Conservation (phyloP, 1,140 invertebrate species). For the Bemisia tabaci region DNA sequence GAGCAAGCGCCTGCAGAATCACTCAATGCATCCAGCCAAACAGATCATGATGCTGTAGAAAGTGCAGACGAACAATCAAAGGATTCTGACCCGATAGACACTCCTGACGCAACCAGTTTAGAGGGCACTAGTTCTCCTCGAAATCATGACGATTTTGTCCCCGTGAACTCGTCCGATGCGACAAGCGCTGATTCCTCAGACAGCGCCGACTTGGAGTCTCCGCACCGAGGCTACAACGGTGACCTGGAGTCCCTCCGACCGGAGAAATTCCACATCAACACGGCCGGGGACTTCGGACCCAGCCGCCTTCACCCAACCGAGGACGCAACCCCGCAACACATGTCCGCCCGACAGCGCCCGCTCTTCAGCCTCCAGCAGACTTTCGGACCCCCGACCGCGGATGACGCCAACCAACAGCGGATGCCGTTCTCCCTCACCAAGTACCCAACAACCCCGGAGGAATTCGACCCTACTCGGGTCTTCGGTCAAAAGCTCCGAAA, state of each 20-base stretch:
- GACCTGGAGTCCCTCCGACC: background rate
- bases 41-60: background rate
- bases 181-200: background rate
- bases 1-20: too few relatives aligned
- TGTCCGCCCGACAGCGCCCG: background rate
- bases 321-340: background rate
- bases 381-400: background rate
- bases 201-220: too few relatives aligned
- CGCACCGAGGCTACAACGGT: background rate
- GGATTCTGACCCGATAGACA: background rate
- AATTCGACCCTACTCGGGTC: background rate
- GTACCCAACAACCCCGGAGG: background rate
- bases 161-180: background rate
- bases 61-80: background rate
- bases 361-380: background rate
- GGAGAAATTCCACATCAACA: background rate
- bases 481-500: background rate
- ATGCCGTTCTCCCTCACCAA: background rate
- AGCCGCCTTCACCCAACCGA: background rate
- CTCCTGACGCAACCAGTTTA: too few relatives aligned
- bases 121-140: too few relatives aligned
- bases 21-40: too few relatives aligned
- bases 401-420: background rate
- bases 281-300: too few relatives aligned
- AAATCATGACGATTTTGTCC: background rate